Evolutionary conservation across 2,888 invertebrate genomes (phyloP).

Genomic region (Dyspetes luteomarginatus): DNA sequence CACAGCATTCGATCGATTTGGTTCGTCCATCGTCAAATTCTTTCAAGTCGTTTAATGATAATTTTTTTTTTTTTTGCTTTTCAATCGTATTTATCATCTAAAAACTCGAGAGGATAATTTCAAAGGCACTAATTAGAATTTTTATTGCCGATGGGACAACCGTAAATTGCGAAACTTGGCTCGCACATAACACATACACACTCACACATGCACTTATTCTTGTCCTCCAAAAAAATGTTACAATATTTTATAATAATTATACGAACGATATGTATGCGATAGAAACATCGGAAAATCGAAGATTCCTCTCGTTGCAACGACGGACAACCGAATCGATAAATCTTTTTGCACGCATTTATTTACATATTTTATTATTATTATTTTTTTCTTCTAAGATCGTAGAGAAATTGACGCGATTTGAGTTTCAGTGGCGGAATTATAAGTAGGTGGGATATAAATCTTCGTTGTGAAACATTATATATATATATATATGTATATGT

Average conservation of each 20-base stretch:
- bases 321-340: slow-evolving; percentile 16
- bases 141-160: neutral
- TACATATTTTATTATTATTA: neutral
- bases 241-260: slow-evolving; percentile 15
- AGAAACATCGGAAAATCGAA: slow-evolving; percentile 28
- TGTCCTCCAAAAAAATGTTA: slow-evolving; percentile 18
- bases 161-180: neutral
- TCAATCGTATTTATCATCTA: slow-evolving; percentile 32
- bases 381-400: slow-evolving; percentile 11
- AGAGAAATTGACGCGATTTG: slow-evolving; percentile 43
- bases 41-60: neutral
- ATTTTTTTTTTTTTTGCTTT: slow-evolving; percentile 2
- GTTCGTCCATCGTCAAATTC: neutral
- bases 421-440: slow-evolving; percentile 22
- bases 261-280: slow-evolving; percentile 37
- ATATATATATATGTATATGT: no score
- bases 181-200: slow-evolving; percentile 23
- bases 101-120: slow-evolving; percentile 62
- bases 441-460: slow-evolving; percentile 20
- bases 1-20: neutral
- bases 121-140: slow-evolving; percentile 65
- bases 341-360: slow-evolving; percentile 1
- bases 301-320: neutral
- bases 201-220: neutral
- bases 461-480: slow-evolving; percentile 39